These are phyloP conservation scores for Sarcophaga peregrina DNA, from an alignment of 1,140 invertebrate genomes.

Conservation along the genomic window DNA sequence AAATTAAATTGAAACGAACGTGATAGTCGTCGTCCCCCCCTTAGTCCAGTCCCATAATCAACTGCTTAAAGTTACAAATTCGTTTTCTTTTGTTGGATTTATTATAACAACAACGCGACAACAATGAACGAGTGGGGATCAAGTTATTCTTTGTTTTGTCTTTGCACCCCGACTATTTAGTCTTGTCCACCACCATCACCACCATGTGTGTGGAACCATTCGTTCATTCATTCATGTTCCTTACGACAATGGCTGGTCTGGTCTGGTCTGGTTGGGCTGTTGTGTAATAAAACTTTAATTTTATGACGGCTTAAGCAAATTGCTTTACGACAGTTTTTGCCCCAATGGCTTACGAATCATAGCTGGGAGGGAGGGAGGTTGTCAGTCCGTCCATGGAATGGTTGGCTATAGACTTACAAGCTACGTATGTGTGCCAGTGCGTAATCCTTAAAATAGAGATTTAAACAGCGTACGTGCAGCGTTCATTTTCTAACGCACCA, in stretches of 20 bases:
- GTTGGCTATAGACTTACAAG: no score
- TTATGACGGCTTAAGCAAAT: slow-evolving; percentile 26
- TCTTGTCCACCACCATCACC: not conserved
- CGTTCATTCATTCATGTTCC: no score
- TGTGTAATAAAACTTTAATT: slow-evolving; percentile 23
- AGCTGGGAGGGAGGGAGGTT: not conserved
- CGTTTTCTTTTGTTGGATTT: not conserved
- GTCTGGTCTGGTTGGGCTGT: not conserved
- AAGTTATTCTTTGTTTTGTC: not conserved
- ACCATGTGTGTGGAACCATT: not conserved
- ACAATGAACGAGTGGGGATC: not conserved
- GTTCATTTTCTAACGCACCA: not conserved
- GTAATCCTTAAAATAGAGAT: not conserved
- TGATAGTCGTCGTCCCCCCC: no score
- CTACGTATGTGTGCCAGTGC: no score
- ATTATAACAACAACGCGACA: not conserved
- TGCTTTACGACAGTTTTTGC: not conserved
- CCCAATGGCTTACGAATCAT: not conserved
- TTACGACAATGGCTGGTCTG: no score
- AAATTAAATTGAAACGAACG: no score
- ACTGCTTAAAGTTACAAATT: slow-evolving; percentile 22
- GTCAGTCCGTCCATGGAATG: no score
- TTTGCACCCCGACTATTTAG: not conserved
- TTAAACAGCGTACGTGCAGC: not conserved
- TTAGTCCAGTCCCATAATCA: not conserved